These are phyloP conservation scores for Lerista edwardsae DNA, from an alignment of 2,797 vertebrate genomes.

Conservation along the genomic window DNA sequence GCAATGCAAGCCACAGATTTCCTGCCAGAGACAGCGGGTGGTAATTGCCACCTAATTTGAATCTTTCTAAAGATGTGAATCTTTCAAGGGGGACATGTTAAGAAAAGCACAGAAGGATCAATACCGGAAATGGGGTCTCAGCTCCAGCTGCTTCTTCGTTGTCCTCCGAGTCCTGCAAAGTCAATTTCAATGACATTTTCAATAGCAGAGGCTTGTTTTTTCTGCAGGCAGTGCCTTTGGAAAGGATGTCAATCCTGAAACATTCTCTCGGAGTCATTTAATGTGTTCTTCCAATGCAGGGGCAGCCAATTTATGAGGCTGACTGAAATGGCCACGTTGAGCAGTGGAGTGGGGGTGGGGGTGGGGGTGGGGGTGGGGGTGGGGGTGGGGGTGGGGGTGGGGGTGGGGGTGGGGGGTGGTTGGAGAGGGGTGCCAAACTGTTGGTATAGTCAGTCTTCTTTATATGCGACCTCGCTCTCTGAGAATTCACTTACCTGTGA, in stretches of 20 bases:
- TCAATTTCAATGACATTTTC: neutral
- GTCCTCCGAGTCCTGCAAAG: neutral
- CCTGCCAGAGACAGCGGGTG: slow-evolving; percentile 8
- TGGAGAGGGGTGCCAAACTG: no score
- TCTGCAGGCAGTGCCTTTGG: neutral
- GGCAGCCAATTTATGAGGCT: no score
- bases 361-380: no score
- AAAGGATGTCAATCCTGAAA: neutral
- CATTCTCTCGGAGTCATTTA: neutral
- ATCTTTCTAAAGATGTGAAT: neutral
- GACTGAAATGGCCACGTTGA: no score
- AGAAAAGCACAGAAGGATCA: neutral
- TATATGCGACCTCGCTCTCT: no score
- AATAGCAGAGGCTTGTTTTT: neutral
- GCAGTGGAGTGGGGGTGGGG: no score
- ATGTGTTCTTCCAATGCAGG: no score
- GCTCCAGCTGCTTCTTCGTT: neutral
- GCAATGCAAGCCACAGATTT: neutral
- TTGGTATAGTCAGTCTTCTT: no score
- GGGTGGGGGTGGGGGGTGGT: no score
- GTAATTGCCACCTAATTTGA: slow-evolving; percentile 16
- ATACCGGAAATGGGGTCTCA: neutral
- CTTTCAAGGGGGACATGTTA: neutral
- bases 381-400: no score
- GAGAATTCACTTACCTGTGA: no score